Evolutionary conservation across 2,113 vertebrate species (phyloP), one percentile per base, ranked within the genome.

Genomic region (Talpa occidentalis): DNA sequence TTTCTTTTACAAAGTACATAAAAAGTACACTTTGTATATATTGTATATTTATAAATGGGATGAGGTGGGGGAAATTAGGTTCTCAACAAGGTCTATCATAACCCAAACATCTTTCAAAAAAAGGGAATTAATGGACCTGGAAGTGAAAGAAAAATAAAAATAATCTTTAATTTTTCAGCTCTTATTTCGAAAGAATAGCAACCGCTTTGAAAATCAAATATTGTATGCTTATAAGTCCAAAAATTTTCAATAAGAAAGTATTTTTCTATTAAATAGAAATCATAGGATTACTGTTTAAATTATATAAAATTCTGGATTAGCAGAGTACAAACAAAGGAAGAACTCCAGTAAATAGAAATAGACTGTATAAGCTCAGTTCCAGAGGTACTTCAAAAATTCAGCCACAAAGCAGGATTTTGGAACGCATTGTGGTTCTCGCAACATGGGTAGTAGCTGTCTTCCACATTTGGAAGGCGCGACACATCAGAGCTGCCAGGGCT

Each of bases 261-360:
- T 88, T 94, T 90, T 97, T 95, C 72, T 97, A 88, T 91, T 95
- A 93, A 96, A 83, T 77, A 89, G 32, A 59, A 95, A 76, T 95
- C 59, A 54, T 80, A 89, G 70, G 83, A 95, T 54, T 84, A 72
- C 26, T 49, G 26, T 94, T 95, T 96, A 88, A 95, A 80, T 93
- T 89, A 92, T 92, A 62, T 93, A 95, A 97, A 97, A 67, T 96
- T 93, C 93, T 88, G 87, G 90, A 96, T 97, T 96, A 96, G 91
- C 72, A 15, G 80, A 94, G 69, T 85, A 73, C 79, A 95, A 96
- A 96, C 93, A 92, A 97, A 93, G 95, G 52, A 92, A 62, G 77
- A 92, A 80, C 94, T 95, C 74, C 49, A 80, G 64, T 88, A 92
- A 97, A 90, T 21, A 94, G 64, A 97, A 96, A 90, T 94, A 97